Base-by-base conservation (phyloP, 2,888 invertebrate genomes). In the Caenorhabditis auriculariae region DNA sequence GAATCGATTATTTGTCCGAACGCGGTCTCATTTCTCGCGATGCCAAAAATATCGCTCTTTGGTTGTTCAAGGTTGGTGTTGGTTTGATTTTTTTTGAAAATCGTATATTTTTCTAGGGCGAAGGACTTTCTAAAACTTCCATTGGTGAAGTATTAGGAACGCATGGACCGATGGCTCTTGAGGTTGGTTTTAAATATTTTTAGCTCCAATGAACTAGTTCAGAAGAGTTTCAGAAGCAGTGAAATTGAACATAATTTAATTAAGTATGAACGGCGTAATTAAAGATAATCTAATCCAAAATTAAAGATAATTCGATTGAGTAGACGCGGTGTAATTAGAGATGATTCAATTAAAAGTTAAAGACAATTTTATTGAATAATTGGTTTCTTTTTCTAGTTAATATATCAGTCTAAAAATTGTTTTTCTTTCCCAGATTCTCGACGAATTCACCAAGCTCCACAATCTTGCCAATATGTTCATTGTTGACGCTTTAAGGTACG, bases 81-180 rank as follows among this genome's bases (percentile, higher is more conserved):
- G 35, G 2, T 15, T 21, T 21, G 23, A 7, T 24, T 23, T 15
- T 1, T 27, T 27, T 48, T 24, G n/a, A 61, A 51, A 48, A 26
- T 5, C 27, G 28, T 49, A 32, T 12, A 32, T 32, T 12, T 52
- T 60, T 61, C 4, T 42, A 67, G 66, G 68, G 68, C 21, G 70
- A 68, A 48, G 72, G 72, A 0, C 55, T 72, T 15, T 65, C 68
- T 7, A 72, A 72, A 53, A 50, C 50, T 17, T 54, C 68, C 7
- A 65, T 72, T 28, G 72, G 72, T 12, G 72, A 72, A 15, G 52
- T 59, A 17, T 60, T 72, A 1, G 72, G 72, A 21, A 55, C 57
- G 28, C 64, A 72, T 39, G 69, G 68, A 15, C 56, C 57, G 21
- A 62, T 69, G 38, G 60, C 63, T 3, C 27, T 72, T 9, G 58